These are phyloP conservation scores for Coelogynopora nodosa DNA, from an alignment of 2,888 invertebrate genomes.

Conservation along the genomic window DNA sequence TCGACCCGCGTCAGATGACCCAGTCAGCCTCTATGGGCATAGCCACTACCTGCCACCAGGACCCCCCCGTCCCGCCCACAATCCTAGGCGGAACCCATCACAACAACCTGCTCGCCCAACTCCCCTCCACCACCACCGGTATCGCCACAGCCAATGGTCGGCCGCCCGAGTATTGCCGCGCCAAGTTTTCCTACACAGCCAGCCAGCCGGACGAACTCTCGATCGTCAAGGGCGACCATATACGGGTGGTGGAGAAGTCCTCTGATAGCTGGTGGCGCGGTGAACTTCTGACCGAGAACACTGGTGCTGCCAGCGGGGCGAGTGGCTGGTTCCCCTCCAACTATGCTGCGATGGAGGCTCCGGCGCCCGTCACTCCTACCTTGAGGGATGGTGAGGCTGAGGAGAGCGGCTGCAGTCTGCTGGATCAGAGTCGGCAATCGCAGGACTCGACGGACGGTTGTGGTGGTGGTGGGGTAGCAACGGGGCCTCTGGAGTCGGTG, in stretches of 20 bases:
- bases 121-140: background rate
- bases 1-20: background rate
- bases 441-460: background rate
- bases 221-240: conserved; percentile 85
- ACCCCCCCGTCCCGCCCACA: background rate
- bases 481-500: conserved; percentile 63
- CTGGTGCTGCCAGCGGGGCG: conserved; percentile 29
- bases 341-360: conserved; percentile 69
- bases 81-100: background rate
- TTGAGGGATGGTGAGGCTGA: background rate
- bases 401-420: background rate
- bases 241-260: conserved; percentile 90
- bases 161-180: conserved; percentile 64
- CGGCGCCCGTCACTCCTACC: background rate
- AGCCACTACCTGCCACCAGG: background rate
- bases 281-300: conserved; percentile 49
- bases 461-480: background rate
- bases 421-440: background rate
- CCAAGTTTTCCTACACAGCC: conserved; percentile 78
- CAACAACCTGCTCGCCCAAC: background rate
- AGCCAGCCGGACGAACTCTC: conserved; percentile 92
- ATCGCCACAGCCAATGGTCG: background rate
- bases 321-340: conserved; percentile 92
- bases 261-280: conserved; percentile 99
- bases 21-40: background rate